phyloP scores from a whole-genome alignment of 2,113 vertebrate genomes.

The Orthonyx spaldingii region DNA sequence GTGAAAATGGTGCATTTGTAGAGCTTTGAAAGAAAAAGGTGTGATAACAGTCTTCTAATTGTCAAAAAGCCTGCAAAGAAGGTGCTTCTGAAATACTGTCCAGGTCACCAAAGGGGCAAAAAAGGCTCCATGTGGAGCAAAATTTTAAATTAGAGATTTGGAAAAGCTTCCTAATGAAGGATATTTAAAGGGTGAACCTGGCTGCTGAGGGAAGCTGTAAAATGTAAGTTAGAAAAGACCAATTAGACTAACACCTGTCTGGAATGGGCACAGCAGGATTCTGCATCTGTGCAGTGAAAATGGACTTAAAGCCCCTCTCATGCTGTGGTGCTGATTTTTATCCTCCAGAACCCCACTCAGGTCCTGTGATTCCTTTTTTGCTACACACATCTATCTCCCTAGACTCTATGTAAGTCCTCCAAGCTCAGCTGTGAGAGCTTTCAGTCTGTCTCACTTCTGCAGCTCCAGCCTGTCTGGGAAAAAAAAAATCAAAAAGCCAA shows the following conservation, averaged over 20 bases:
- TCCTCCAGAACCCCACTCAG: not conserved
- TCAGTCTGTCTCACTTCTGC: not conserved
- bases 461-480: not conserved
- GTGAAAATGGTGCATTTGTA: not conserved
- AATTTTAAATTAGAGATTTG: not conserved
- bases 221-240: not conserved
- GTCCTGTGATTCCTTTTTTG: not conserved
- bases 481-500: not conserved
- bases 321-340: not conserved
- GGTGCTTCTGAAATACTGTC: not conserved
- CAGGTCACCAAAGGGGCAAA: not conserved
- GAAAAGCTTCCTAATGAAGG: not conserved
- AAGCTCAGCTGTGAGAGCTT: not conserved
- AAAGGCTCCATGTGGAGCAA: not conserved
- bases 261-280: not conserved
- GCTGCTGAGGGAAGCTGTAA: not conserved
- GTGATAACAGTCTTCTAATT: not conserved
- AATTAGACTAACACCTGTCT: constrained; percentile 38
- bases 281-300: not conserved
- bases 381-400: not conserved
- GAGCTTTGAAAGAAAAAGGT: not conserved
- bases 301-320: not conserved
- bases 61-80: not conserved
- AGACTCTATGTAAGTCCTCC: not conserved
- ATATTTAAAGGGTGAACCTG: not conserved